Conservation (phyloP, 2,888 invertebrate genomes). For the Leucania comma region DNA sequence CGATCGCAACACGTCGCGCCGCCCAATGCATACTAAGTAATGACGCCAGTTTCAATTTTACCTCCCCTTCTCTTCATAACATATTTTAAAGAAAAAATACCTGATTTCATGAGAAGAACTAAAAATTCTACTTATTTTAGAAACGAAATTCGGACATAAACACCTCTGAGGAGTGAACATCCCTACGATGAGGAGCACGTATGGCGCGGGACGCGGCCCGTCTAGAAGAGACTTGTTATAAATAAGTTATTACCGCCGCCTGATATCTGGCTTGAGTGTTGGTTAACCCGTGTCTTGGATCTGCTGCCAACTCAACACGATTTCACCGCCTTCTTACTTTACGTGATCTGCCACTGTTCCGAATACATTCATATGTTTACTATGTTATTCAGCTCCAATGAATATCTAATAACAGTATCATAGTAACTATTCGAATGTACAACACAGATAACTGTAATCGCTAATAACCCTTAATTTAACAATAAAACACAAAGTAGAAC, state of each 20-base stretch:
- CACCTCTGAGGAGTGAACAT: conserved; percentile 47
- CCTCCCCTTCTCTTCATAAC: conserved; percentile 79
- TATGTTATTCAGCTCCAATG: conserved; percentile 11
- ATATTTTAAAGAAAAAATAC: conserved; percentile 70
- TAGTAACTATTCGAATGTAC: neutral
- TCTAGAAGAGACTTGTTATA: conserved; percentile 76
- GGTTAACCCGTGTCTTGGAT: conserved; percentile 66
- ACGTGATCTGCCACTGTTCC: conserved; percentile 51
- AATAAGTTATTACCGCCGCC: conserved; percentile 80
- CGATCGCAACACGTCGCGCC: conserved; percentile 84
- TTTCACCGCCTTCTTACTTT: conserved; percentile 44
- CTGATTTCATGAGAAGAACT: conserved; percentile 33
- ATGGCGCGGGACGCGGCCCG: conserved; percentile 56
- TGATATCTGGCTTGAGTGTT: conserved; percentile 67
- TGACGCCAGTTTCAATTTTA: conserved; percentile 87
- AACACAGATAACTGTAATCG: conserved; percentile 21
- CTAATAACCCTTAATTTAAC: conserved; percentile 58
- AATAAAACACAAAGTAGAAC: conserved; percentile 77
- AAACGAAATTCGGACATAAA: conserved; percentile 48
- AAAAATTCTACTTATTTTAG: conserved; percentile 41
- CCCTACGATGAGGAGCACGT: conserved; percentile 66
- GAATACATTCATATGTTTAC: conserved; percentile 27
- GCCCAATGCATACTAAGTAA: conserved; percentile 90
- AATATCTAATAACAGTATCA: conserved; percentile 28
- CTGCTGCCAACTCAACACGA: conserved; percentile 63